Evolutionary conservation across 2,888 invertebrate genomes (phyloP).

Genomic region (Seira ritae): DNA sequence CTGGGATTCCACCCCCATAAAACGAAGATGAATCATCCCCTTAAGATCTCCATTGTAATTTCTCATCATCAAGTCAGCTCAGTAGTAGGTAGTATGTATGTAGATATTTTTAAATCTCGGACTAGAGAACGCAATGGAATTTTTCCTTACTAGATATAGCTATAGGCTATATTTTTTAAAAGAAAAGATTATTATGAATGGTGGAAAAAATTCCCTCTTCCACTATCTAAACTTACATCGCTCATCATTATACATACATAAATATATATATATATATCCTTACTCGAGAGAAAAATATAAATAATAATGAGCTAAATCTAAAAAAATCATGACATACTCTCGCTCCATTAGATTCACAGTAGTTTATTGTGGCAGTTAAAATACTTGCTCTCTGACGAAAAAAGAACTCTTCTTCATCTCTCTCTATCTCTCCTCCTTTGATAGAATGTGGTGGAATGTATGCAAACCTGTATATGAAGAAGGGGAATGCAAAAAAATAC

Average conservation of each 20-base stretch:
- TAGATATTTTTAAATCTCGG: not conserved
- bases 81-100: too few relatives aligned
- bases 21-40: not conserved
- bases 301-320: conserved; percentile 21
- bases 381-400: conserved; percentile 49
- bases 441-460: not conserved
- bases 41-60: not conserved
- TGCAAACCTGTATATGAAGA: conserved; percentile 25
- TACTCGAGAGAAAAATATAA: not conserved
- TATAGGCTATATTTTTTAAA: too few relatives aligned
- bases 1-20: conserved; percentile 7
- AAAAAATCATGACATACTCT: conserved; percentile 51
- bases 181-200: not conserved
- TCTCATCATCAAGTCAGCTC: too few relatives aligned
- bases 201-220: not conserved
- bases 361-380: conserved; percentile 45
- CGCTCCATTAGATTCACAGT: conserved; percentile 37
- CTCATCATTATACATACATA: too few relatives aligned
- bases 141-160: not conserved
- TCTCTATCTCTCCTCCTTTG: not conserved
- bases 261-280: too few relatives aligned
- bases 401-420: conserved; percentile 10
- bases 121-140: not conserved
- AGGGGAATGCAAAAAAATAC: conserved; percentile 43
- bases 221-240: too few relatives aligned